Base-by-base conservation (phyloP, 30 jellyfish, hydroid and myxozoan genomes). In the Hydra vulgaris region DNA sequence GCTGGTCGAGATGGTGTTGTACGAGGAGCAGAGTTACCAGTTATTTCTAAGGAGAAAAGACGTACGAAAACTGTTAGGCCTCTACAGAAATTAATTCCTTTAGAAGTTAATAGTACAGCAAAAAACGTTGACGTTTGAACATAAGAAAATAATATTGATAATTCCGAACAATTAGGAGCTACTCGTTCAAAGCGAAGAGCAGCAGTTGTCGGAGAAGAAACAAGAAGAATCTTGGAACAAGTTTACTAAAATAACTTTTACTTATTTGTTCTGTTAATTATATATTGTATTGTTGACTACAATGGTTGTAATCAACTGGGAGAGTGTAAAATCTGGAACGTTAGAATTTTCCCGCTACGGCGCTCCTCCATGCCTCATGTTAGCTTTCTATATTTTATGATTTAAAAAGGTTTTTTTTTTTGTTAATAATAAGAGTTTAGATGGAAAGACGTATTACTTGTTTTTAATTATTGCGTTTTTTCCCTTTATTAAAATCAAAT, bases 1-100 rank as follows among this genome's bases (percentile, higher is more conserved):
- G 20, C 40, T 17, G 68, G 73, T n/a, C 27, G 26, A 68, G 75
- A 68, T 68, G 4, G 26, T 3, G 25, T n/a, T 68, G 75, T 68
- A 68, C 81, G 61, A 21, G 81, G 81, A 19, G 81, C 81, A 15
- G 21, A 71, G 21, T 71, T 71, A 71, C 15, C 26, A 5, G 81
- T 73, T 25, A 73, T 73, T 25, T 73, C 81, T 27, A 73, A 73
- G 61, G 55, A 73, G 61, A 27, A 27, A 18, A 73, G 81, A 73
- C 8, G 81, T 21, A 73, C 81, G 23, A 23, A 18, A 23, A n/a
- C 68, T 25, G 25, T 20, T 26, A 23, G 81, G 61, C 81, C 81
- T 19, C 8, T 73, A 21, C 53, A 73, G 27, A 73, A 73, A 25
- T 73, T 73, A 73, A 4, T 73, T 21, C 81, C 81, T 73, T 19